Evolutionary conservation across 92 coral and sea anemone species (phyloP).

Genomic region (Paragorgia papillata): DNA sequence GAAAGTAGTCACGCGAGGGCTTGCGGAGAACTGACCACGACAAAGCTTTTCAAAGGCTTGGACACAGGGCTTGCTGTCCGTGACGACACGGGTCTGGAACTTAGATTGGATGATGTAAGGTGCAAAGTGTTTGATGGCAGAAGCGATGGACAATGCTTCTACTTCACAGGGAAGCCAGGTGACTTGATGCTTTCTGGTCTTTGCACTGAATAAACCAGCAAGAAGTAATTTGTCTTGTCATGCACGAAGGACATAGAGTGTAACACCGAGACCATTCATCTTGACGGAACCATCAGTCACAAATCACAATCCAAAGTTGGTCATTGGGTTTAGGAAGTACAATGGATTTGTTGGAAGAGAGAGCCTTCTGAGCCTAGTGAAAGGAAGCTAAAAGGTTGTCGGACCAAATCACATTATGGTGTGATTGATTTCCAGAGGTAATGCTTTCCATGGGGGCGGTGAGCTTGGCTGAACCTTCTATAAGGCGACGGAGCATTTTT

Average conservation of each 20-base stretch:
- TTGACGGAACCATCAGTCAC: slow-evolving; percentile 13
- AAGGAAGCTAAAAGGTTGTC: slow-evolving; percentile 3
- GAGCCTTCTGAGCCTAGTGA: slow-evolving; percentile 4
- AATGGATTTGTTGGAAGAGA: slow-evolving; percentile 1
- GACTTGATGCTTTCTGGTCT: too few relatives aligned
- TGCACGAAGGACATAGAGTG: neutral
- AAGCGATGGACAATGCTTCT: slow-evolving; percentile 55
- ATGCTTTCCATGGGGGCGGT: slow-evolving; percentile 2
- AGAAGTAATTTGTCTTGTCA: too few relatives aligned
- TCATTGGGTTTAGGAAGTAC: slow-evolving; percentile 19
- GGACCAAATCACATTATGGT: neutral
- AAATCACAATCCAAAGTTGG: slow-evolving; percentile 18
- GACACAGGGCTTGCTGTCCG: slow-evolving; percentile 64
- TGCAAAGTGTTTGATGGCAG: too few relatives aligned
- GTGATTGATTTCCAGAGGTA: neutral
- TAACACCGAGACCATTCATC: too few relatives aligned
- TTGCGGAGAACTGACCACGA: slow-evolving; percentile 63
- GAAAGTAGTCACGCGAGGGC: slow-evolving; percentile 62
- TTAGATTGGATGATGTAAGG: too few relatives aligned
- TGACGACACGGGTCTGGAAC: too few relatives aligned
- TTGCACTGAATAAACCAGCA: slow-evolving; percentile 65
- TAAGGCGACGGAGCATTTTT: neutral
- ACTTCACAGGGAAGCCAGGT: slow-evolving; percentile 66
- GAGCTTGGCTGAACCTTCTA: slow-evolving; percentile 1
- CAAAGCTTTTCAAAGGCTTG: too few relatives aligned